Percentiles rank a stretch among this genome's conserved stretches.
These are phyloP conservation scores for Semotilus atromaculatus DNA, from an alignment of 2,797 vertebrate species.

Conservation along the genomic window DNA sequence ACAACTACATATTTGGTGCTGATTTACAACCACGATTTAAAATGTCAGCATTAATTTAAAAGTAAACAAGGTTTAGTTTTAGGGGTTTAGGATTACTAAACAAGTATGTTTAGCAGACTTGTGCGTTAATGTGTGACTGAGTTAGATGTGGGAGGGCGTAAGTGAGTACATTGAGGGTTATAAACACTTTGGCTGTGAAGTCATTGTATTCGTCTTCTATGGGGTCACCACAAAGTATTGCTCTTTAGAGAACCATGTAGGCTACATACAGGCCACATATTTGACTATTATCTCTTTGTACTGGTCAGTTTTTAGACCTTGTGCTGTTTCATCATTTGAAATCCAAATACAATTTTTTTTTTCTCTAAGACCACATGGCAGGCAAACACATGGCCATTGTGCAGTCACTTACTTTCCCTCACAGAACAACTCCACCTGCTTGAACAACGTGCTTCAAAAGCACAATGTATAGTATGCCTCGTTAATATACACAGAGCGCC, in stretches of 20 bases:
- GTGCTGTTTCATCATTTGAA: neutral
- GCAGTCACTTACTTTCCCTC: conserved; percentile 9
- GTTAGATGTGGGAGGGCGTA: too few species aligned
- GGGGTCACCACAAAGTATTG: conserved; percentile 64
- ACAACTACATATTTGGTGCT: neutral
- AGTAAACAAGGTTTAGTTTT: too few species aligned
- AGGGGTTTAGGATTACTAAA: too few species aligned
- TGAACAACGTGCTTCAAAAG: neutral
- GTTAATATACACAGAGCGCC: neutral
- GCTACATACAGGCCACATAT: neutral
- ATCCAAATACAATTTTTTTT: neutral
- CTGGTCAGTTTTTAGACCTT: neutral
- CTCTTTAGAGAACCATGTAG: neutral
- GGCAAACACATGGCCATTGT: conserved; percentile 15
- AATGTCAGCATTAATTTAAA: too few species aligned
- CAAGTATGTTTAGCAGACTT: too few species aligned
- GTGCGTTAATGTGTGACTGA: too few species aligned
- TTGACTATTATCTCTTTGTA: neutral
- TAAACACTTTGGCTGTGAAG: conserved; percentile 65
- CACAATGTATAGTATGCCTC: neutral
- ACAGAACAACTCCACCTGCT: neutral
- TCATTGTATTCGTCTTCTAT: conserved; percentile 66
- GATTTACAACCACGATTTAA: too few species aligned
- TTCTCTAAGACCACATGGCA: neutral
- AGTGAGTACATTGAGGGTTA: too few species aligned